Conservation (phyloP, 1,140 invertebrate genomes). For the Chironomus tepperi region DNA sequence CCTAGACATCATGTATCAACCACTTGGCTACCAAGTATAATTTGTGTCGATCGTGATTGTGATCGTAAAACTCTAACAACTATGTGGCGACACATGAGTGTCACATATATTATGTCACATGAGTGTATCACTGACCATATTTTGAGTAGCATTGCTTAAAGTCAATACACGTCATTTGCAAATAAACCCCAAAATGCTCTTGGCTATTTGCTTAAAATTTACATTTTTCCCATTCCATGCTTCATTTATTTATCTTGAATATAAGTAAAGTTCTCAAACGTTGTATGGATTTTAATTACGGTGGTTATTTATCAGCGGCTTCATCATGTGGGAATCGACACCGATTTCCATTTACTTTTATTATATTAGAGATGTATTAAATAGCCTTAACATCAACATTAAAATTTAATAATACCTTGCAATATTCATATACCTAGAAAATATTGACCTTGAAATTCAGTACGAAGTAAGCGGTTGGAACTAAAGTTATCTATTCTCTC, state of each 20-base stretch:
- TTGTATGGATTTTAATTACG: neutral
- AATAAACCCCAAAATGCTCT: too few species aligned
- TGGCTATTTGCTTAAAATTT: too few species aligned
- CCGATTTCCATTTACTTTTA: neutral
- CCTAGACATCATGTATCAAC: too few species aligned
- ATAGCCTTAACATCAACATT: neutral
- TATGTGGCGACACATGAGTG: too few species aligned
- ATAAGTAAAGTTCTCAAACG: neutral
- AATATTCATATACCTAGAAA: neutral
- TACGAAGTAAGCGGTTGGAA: neutral
- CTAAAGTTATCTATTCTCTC: neutral
- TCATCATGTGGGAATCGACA: slow-evolving; percentile 8
- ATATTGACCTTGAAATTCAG: neutral
- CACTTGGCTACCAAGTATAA: too few species aligned
- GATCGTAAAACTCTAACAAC: too few species aligned
- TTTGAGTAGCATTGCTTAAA: too few species aligned
- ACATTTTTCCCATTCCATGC: neutral
- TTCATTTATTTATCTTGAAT: neutral
- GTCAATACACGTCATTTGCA: too few species aligned
- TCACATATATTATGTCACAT: too few species aligned
- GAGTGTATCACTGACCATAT: too few species aligned
- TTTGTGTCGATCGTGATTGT: too few species aligned
- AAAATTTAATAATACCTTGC: neutral
- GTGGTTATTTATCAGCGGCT: neutral
- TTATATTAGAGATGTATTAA: neutral